These are phyloP conservation scores for Leucosticte australis DNA, from an alignment of 2,113 vertebrate genomes.

Conservation along the genomic window DNA sequence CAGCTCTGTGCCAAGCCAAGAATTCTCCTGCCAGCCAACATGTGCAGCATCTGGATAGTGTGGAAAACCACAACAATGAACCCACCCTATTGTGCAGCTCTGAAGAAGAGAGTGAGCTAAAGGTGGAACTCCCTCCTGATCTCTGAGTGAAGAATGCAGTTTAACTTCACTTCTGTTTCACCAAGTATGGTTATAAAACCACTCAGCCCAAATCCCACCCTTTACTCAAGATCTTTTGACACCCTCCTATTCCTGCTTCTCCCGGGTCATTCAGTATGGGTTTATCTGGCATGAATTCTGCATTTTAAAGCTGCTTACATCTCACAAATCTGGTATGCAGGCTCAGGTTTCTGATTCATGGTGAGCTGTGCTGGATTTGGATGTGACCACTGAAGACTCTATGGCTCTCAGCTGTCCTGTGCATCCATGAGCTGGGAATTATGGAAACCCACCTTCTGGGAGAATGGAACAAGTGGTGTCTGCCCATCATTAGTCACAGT, in stretches of 20 bases:
- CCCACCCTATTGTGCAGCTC: not conserved
- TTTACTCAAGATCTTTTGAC: not conserved
- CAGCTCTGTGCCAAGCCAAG: not conserved
- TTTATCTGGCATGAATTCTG: not conserved
- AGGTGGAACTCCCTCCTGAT: not conserved
- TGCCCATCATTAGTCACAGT: not conserved
- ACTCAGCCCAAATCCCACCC: not conserved
- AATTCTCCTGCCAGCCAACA: not conserved
- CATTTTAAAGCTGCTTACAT: not conserved
- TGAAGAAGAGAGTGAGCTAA: not conserved
- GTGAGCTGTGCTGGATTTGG: not conserved
- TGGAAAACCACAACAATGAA: conserved; percentile 9
- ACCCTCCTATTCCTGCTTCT: not conserved
- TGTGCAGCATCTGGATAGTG: not conserved
- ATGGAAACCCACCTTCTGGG: not conserved
- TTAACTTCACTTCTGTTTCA: not conserved
- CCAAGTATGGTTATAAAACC: not conserved
- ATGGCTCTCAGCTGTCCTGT: not conserved
- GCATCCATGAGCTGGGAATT: not conserved
- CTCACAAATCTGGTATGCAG: not conserved
- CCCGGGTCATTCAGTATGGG: not conserved
- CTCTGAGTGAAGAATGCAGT: not conserved
- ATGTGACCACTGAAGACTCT: not conserved
- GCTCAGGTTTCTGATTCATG: not conserved
- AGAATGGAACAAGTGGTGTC: not conserved